Percentiles rank a stretch among this genome's conserved stretches.
phyloP scores from a whole-genome alignment of 2,888 invertebrate genomes.

The Tenthredo notha region DNA sequence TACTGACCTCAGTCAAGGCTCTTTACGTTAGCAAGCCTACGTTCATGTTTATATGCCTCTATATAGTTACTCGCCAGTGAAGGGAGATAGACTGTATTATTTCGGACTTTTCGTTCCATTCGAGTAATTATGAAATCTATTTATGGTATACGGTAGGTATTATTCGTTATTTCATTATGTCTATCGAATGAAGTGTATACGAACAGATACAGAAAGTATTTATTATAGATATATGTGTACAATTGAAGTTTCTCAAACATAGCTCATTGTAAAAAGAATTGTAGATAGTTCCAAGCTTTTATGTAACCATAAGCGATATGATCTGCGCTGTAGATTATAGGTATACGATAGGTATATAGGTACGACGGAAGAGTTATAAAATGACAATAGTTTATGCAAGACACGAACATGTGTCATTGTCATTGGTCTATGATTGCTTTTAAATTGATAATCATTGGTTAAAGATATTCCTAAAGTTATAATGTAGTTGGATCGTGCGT shows the following conservation, averaged over 20 bases:
- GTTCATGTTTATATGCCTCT: not conserved
- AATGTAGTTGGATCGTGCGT: not conserved
- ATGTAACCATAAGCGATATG: not conserved
- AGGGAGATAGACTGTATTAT: not conserved
- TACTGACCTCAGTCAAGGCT: conserved; percentile 24
- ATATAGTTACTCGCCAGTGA: not conserved
- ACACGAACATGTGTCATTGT: conserved; percentile 14
- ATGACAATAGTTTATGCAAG: conserved; percentile 8
- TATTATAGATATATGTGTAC: not conserved
- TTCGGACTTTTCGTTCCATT: not conserved
- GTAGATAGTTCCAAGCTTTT: not conserved
- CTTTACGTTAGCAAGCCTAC: not conserved
- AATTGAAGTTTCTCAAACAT: not conserved
- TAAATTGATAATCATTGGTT: conserved; percentile 25
- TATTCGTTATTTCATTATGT: not conserved
- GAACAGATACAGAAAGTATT: not conserved
- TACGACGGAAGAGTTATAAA: not conserved
- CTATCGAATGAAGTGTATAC: not conserved
- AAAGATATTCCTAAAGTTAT: not conserved
- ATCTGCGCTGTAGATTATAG: conserved; percentile 1
- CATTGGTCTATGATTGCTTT: conserved; percentile 2
- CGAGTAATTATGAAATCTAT: not conserved
- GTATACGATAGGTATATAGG: not conserved
- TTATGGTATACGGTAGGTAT: not conserved
- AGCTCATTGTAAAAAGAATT: not conserved